Conservation (phyloP, 2,113 vertebrate species). For the Deroptyus accipitrinus region DNA sequence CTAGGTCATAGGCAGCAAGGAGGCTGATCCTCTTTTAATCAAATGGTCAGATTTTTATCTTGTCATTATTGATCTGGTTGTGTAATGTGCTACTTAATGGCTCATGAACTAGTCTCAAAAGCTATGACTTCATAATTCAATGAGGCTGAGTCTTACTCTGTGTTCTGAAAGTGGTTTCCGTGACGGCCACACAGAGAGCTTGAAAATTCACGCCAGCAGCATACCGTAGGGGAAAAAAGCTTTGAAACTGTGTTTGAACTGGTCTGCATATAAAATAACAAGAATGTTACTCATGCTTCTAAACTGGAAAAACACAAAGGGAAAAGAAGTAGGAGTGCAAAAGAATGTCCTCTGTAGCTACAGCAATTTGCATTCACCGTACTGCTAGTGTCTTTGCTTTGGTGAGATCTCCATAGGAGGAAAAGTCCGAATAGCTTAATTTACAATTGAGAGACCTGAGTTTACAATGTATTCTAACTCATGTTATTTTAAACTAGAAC, state of each 20-base stretch:
- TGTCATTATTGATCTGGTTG: not conserved
- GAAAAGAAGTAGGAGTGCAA: not conserved
- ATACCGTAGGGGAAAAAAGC: not conserved
- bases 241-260: slow-evolving; percentile 40
- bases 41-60: slow-evolving; percentile 6
- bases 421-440: not conserved
- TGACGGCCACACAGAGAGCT: slow-evolving; percentile 30
- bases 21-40: slow-evolving; percentile 44
- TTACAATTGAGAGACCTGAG: not conserved
- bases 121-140: slow-evolving; percentile 8
- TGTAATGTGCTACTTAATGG: slow-evolving; percentile 4
- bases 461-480: not conserved
- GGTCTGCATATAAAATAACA: slow-evolving; percentile 25
- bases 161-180: slow-evolving; percentile 11
- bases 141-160: not conserved
- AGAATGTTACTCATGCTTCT: slow-evolving; percentile 31
- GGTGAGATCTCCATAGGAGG: not conserved
- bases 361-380: not conserved
- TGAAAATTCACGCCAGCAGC: slow-evolving; percentile 50
- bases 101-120: slow-evolving; percentile 14
- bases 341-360: not conserved
- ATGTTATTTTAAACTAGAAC: not conserved
- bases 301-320: not conserved
- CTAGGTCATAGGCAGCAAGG: not conserved
- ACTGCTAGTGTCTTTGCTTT: not conserved